phyloP scores from a whole-genome alignment of 2,797 vertebrate species.

The Oreortyx pictus region DNA sequence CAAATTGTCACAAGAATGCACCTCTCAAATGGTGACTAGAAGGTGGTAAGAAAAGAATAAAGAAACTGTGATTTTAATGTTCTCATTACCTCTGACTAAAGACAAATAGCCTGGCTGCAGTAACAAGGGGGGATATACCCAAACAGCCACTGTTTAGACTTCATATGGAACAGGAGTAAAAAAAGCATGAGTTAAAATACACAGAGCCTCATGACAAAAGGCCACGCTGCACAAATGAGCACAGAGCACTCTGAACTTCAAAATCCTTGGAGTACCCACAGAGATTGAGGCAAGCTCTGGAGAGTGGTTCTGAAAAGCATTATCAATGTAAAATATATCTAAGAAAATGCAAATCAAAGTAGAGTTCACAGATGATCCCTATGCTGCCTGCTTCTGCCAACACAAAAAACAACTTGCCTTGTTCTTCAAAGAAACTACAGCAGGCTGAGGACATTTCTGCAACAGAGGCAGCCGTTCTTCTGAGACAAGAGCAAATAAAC shows the following conservation, averaged over 20 bases:
- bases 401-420: not conserved
- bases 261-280: not conserved
- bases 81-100: not conserved
- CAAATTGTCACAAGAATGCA: not conserved
- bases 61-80: not conserved
- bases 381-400: not conserved
- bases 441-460: not conserved
- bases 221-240: not conserved
- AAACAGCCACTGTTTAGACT: not conserved
- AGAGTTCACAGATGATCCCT: not conserved
- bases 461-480: not conserved
- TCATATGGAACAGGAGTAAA: not conserved
- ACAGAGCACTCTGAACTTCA: not conserved
- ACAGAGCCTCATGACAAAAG: rapidly evolving
- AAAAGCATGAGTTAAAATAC: not conserved
- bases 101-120: not conserved
- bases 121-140: not conserved
- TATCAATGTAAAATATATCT: not conserved
- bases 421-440: not conserved
- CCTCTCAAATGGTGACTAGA: not conserved
- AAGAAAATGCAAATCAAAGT: not conserved
- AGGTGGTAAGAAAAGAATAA: not conserved
- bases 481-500: not conserved
- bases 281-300: not conserved
- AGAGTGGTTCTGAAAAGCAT: not conserved